Conservation (phyloP, 2,888 invertebrate genomes). For the Hesperia comma region DNA sequence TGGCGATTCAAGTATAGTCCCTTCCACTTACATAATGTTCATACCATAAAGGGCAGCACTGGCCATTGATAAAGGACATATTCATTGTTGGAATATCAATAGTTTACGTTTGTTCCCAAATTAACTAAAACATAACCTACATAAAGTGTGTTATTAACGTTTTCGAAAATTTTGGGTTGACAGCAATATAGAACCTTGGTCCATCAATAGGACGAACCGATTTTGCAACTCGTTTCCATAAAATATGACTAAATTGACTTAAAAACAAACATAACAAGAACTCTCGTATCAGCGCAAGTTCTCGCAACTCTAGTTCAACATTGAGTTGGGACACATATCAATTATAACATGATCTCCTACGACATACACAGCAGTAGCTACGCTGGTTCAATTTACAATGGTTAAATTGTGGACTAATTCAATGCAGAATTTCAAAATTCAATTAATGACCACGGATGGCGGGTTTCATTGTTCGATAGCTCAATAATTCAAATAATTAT, state of each 20-base stretch:
- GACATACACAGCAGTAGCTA: not conserved
- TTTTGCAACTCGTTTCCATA: no score
- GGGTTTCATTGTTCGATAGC: constrained; percentile 14
- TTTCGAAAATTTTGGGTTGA: no score
- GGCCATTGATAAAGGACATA: no score
- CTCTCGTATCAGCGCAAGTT: not conserved
- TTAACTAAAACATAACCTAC: no score
- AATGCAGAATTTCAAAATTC: constrained; percentile 28
- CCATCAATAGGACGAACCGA: no score
- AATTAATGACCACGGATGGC: constrained; percentile 19
- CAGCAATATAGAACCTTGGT: no score
- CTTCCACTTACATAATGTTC: no score
- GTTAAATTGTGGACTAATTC: not conserved
- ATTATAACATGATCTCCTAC: constrained; percentile 8
- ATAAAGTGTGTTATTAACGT: no score
- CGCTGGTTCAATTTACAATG: constrained; percentile 4
- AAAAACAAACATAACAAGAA: not conserved
- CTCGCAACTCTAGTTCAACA: not conserved
- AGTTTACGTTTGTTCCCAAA: no score
- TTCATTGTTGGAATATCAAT: no score
- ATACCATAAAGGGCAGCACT: no score
- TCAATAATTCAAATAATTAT: constrained; percentile 32
- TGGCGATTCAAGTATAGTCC: no score
- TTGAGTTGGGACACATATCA: not conserved
- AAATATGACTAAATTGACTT: not conserved